Evolutionary conservation across 2,888 invertebrate species (phyloP).

Genomic region (Tinea pellionella): DNA sequence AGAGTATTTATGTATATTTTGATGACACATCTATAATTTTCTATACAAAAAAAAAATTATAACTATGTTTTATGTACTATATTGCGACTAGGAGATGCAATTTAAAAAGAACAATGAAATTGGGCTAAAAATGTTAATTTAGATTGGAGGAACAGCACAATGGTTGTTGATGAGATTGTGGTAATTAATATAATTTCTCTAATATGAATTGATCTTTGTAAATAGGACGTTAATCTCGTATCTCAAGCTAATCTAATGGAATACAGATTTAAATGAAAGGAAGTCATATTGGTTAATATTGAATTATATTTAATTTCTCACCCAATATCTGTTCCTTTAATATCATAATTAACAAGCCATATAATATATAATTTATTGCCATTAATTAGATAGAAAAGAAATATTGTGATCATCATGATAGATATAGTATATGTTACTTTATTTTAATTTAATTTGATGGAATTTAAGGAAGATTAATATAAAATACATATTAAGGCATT

Average conservation of each 20-base stretch:
- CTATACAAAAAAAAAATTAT: no score
- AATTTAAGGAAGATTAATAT: not conserved
- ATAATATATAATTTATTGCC: not conserved
- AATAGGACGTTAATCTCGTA: no score
- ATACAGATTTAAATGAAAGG: not conserved
- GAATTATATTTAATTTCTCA: not conserved
- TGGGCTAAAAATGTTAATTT: no score
- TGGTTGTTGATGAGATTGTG: no score
- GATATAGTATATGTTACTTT: not conserved
- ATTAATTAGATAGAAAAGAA: not conserved
- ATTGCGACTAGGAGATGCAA: no score
- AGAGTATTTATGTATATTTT: not conserved
- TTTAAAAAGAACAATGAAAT: no score
- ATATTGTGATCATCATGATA: slow-evolving; percentile 9
- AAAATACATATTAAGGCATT: not conserved
- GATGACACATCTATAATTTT: not conserved
- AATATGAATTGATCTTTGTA: no score
- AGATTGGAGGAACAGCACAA: no score
- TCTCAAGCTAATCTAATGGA: no score
- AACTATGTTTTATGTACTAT: no score
- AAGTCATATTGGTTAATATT: not conserved
- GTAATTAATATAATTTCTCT: no score
- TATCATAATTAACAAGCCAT: not conserved
- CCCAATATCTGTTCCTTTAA: not conserved
- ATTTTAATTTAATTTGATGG: not conserved